Base-by-base conservation (phyloP, 2,888 invertebrate genomes). In the Pandemis cinnamomeana region DNA sequence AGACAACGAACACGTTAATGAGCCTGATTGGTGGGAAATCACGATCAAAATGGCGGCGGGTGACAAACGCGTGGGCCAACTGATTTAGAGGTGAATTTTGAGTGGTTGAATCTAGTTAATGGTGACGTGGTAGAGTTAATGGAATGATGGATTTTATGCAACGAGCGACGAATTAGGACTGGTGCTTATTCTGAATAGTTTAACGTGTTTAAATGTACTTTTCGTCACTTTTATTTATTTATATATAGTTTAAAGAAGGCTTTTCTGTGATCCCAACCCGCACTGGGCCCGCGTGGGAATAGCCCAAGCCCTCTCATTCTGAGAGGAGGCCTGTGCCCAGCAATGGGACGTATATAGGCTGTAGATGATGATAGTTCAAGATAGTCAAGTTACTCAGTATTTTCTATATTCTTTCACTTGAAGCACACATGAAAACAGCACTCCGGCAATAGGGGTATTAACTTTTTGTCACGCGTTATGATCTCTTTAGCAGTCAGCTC, bases 1-100 rank as follows among this genome's bases (percentile, higher is more conserved):
- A 67, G 77, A 77, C 78, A 76, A 71, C 46, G 62, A 60, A 70
- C 69, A 63, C 76, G 78, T 78, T 89, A 89, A 89, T 89, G 87
- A 89, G 89, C 88, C 76, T 78, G 86, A 89, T 89, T 87, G 86
- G 85, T 82, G 85, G 83, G 80, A 84, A 88, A 89, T 89, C 89
- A 89, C 89, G 88, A 80, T 76, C 84, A 79, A 83, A 85, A 84
- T 83, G 82, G 80, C 79, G 78, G 82, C 80, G 48, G 67, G 64
- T 67, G 71, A 66, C 73, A 71, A 73, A 71, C 58, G 76, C 20
- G 66, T 48, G 48, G 36, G 60, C n/a, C 64, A 72, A 73, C 70
- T 74, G 74, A 74, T 71, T 74, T 71, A 71, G 15, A 61, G 13
- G 74, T 13, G 60, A 64, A 46, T 71, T 74, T 74, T 67, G 62